phyloP scores from a whole-genome alignment of 1,140 invertebrate species.

The Melitaea cinxia region DNA sequence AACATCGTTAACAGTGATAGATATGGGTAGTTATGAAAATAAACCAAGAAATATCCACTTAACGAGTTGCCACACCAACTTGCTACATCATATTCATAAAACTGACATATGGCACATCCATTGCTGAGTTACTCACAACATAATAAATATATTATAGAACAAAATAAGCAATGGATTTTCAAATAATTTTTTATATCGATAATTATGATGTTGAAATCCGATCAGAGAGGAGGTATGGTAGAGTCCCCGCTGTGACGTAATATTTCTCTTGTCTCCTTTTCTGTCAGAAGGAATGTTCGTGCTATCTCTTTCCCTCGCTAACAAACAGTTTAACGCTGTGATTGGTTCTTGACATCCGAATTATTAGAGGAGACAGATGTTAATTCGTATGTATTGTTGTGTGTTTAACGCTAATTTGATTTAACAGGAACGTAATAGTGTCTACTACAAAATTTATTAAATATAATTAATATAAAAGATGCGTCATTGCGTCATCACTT shows the following conservation, averaged over 20 bases:
- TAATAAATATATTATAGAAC: not conserved
- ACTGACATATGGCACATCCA: slow-evolving; percentile 31
- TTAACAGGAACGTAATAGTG: no score
- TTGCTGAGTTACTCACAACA: slow-evolving; percentile 25
- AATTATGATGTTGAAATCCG: slow-evolving; percentile 5
- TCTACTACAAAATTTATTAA: no score
- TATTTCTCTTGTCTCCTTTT: slow-evolving; percentile 74
- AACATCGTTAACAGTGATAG: slow-evolving; percentile 81
- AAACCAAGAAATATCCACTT: slow-evolving; percentile 69
- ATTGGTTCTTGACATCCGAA: slow-evolving; percentile 46
- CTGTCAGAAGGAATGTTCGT: slow-evolving; percentile 61
- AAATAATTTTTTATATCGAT: not conserved
- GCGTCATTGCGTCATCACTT: no score
- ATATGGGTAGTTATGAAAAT: slow-evolving; percentile 80
- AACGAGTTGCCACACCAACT: slow-evolving; percentile 65
- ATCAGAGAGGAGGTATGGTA: slow-evolving; percentile 47
- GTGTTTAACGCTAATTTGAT: no score
- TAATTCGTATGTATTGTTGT: not conserved
- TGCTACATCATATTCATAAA: not conserved
- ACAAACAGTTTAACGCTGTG: slow-evolving; percentile 69
- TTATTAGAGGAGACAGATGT: slow-evolving; percentile 31
- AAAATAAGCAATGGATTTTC: slow-evolving; percentile 46
- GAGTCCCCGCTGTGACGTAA: slow-evolving; percentile 77
- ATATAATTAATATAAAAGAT: no score
- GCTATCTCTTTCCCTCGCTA: slow-evolving; percentile 63